These are phyloP conservation scores for Caenorhabditis zanzibari DNA, from an alignment of 2,888 invertebrate species.

Conservation along the genomic window DNA sequence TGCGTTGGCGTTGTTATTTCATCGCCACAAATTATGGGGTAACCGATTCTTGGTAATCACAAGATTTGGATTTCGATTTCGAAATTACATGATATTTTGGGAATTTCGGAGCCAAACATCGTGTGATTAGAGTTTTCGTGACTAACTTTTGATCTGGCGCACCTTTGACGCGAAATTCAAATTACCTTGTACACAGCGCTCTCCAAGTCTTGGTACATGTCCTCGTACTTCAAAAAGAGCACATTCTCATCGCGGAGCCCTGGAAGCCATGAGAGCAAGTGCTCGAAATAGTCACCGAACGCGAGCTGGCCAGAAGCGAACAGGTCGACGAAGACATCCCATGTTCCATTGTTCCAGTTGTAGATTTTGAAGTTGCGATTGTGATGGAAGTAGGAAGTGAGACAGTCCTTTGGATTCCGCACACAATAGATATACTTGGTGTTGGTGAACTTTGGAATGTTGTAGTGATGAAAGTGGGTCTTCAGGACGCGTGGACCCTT, in stretches of 20 bases:
- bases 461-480: conserved; percentile 80
- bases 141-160: too few species aligned
- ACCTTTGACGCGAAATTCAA: too few species aligned
- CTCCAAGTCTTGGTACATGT: conserved; percentile 78
- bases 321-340: conserved; percentile 80
- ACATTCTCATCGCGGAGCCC: conserved; percentile 78
- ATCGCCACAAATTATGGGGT: background rate
- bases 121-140: background rate
- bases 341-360: conserved; percentile 79
- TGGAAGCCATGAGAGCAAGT: conserved; percentile 78
- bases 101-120: background rate
- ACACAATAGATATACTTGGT: conserved; percentile 83
- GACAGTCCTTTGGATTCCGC: conserved; percentile 83
- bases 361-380: conserved; percentile 82
- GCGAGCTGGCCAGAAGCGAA: conserved; percentile 78
- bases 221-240: conserved; percentile 81
- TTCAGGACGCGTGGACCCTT: conserved; percentile 80
- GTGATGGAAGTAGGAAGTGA: conserved; percentile 77
- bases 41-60: background rate
- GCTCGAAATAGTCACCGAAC: conserved; percentile 82
- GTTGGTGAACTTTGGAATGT: conserved; percentile 77
- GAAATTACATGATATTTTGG: background rate
- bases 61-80: background rate
- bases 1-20: background rate
- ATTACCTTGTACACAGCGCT: conserved; percentile 71